Evolutionary conservation across 2,888 invertebrate species (phyloP).

Genomic region (Spodoptera picta): DNA sequence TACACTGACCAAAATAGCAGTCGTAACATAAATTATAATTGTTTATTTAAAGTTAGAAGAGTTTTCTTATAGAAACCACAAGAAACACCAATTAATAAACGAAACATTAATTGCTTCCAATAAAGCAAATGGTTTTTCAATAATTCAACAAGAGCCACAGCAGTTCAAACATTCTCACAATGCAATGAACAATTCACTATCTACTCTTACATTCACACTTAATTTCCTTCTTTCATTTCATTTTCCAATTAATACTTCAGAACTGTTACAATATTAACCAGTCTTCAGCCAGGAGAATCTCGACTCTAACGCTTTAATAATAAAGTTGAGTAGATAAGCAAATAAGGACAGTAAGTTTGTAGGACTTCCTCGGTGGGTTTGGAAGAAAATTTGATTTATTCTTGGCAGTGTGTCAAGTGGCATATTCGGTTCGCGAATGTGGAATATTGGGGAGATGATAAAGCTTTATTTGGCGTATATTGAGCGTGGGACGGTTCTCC

Average conservation of each 20-base stretch:
- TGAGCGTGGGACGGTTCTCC: slow-evolving; percentile 68
- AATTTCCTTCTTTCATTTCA: slow-evolving; percentile 39
- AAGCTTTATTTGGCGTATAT: slow-evolving; percentile 80
- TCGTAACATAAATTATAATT: too few relatives aligned
- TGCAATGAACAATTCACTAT: slow-evolving; percentile 31
- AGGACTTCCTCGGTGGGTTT: slow-evolving; percentile 45
- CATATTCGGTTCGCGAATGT: slow-evolving; percentile 76
- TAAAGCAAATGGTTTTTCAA: neutral
- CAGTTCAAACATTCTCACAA: slow-evolving; percentile 7
- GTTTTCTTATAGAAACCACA: too few relatives aligned
- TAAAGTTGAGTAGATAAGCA: slow-evolving; percentile 34
- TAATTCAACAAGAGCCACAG: slow-evolving; percentile 5
- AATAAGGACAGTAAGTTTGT: slow-evolving; percentile 38
- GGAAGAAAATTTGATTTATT: slow-evolving; percentile 81
- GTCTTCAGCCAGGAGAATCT: slow-evolving; percentile 13
- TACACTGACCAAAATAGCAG: too few relatives aligned
- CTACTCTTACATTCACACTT: slow-evolving; percentile 21
- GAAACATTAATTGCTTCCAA: neutral
- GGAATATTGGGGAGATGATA: slow-evolving; percentile 78
- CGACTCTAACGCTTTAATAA: slow-evolving; percentile 9
- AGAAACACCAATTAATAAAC: too few relatives aligned
- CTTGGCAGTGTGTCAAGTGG: slow-evolving; percentile 81
- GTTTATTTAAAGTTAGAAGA: too few relatives aligned
- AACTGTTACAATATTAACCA: slow-evolving; percentile 18
- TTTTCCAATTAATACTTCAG: slow-evolving; percentile 43